Evolutionary conservation across 2,888 invertebrate species (phyloP).

Genomic region (Lissocephala sabroskyi): DNA sequence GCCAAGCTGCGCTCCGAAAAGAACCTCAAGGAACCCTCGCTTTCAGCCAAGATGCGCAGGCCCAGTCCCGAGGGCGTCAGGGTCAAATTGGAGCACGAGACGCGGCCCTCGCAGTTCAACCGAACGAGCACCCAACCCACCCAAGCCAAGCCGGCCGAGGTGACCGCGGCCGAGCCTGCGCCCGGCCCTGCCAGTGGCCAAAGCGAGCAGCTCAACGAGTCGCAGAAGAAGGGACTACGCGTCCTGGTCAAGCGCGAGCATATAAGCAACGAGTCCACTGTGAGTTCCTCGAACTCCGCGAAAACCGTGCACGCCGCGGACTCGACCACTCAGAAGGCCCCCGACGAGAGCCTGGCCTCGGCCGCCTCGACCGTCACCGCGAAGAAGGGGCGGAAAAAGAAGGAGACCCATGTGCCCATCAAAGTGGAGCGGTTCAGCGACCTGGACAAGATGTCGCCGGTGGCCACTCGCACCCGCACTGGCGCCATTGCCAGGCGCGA

Average conservation of each 20-base stretch:
- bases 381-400: constrained; percentile 55
- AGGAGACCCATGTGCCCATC: constrained; percentile 56
- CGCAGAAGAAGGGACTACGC: constrained; percentile 19
- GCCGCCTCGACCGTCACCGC: neutral
- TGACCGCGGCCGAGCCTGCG: neutral
- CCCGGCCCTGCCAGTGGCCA: neutral
- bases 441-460: constrained; percentile 37
- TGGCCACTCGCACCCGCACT: constrained; percentile 61
- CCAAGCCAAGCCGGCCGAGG: neutral
- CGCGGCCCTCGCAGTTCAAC: constrained; percentile 51
- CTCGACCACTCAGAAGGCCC: too few relatives aligned
- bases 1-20: constrained; percentile 63
- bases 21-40: constrained; percentile 56
- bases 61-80: constrained; percentile 42
- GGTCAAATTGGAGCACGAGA: constrained; percentile 62
- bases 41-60: constrained; percentile 56
- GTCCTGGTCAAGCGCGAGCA: constrained; percentile 62
- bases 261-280: constrained; percentile 31
- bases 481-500: constrained; percentile 26
- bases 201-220: neutral
- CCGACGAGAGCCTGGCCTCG: neutral
- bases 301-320: too few relatives aligned
- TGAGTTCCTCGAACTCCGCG: too few relatives aligned
- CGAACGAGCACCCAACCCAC: neutral
- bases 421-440: constrained; percentile 68